Percentiles rank a stretch among this genome's conserved stretches.
These are phyloP conservation scores for Hypercompe scribonia DNA, from an alignment of 2,888 invertebrate species.

Conservation along the genomic window DNA sequence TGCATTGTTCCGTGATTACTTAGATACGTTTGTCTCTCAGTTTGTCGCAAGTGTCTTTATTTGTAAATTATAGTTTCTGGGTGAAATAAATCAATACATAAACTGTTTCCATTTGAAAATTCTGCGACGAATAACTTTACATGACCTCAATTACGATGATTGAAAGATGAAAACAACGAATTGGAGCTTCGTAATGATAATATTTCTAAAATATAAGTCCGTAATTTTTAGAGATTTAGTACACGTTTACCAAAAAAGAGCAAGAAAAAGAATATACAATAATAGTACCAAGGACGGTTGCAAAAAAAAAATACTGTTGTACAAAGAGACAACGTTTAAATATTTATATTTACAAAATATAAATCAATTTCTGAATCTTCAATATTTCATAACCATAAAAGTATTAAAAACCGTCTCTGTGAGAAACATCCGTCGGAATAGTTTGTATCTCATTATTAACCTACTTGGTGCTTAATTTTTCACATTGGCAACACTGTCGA, in stretches of 20 bases:
- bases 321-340: too few species aligned
- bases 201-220: background rate
- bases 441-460: slow-evolving; percentile 33
- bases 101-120: background rate
- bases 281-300: too few species aligned
- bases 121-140: background rate
- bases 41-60: slow-evolving; percentile 18
- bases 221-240: background rate
- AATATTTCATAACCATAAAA: slow-evolving; percentile 23
- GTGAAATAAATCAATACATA: background rate
- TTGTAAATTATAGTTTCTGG: background rate
- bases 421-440: slow-evolving; percentile 23
- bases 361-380: slow-evolving; percentile 6
- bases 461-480: slow-evolving; percentile 28
- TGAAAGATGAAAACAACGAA: background rate
- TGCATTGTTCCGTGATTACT: slow-evolving; percentile 49
- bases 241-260: background rate
- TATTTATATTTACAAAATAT: background rate
- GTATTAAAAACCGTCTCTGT: slow-evolving; percentile 17
- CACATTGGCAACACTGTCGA: slow-evolving; percentile 32
- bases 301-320: too few species aligned
- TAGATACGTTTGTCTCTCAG: slow-evolving; percentile 37
- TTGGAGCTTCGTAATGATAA: background rate
- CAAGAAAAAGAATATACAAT: too few species aligned
- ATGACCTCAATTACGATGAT: background rate